These are phyloP conservation scores for Drosophila grimshawi DNA, from an alignment of 1,140 invertebrate species.

Conservation along the genomic window DNA sequence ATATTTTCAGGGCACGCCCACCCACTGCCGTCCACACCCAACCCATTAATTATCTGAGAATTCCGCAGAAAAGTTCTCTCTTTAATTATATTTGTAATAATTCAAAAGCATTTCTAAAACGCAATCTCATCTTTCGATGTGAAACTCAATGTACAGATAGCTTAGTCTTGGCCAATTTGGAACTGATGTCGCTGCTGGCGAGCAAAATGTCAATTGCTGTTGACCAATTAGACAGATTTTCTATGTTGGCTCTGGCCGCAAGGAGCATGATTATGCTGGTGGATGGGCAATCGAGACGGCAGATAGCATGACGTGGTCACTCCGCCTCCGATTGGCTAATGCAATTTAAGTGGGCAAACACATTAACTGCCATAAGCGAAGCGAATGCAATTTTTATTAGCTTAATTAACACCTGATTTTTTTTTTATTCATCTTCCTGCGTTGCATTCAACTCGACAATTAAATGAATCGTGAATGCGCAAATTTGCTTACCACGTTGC, in stretches of 20 bases:
- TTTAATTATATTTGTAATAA: not conserved
- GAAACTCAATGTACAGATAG: not conserved
- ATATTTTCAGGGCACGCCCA: no score
- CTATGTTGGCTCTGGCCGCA: slow-evolving; percentile 44
- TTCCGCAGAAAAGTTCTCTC: not conserved
- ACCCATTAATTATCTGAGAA: no score
- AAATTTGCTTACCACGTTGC: slow-evolving; percentile 73
- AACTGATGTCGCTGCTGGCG: slow-evolving; percentile 24
- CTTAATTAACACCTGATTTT: slow-evolving; percentile 75
- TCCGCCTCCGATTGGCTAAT: slow-evolving; percentile 14
- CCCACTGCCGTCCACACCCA: no score
- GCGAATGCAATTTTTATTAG: slow-evolving; percentile 76
- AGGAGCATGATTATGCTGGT: slow-evolving; percentile 53
- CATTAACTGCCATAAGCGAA: slow-evolving; percentile 70
- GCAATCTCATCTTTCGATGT: slow-evolving; percentile 7
- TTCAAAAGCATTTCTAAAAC: not conserved
- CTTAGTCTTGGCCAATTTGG: slow-evolving; percentile 5
- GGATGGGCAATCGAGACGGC: slow-evolving; percentile 57
- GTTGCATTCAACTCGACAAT: slow-evolving; percentile 51
- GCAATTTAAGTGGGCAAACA: slow-evolving; percentile 62
- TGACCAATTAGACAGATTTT: slow-evolving; percentile 71
- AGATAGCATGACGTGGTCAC: slow-evolving; percentile 18
- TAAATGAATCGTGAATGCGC: slow-evolving; percentile 47
- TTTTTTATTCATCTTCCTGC: not conserved
- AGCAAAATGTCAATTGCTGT: slow-evolving; percentile 38